Percentiles rank a stretch among this genome's conserved stretches.
Evolutionary conservation across 2,888 invertebrate genomes (phyloP).

Genomic region (Coremacera marginata): DNA sequence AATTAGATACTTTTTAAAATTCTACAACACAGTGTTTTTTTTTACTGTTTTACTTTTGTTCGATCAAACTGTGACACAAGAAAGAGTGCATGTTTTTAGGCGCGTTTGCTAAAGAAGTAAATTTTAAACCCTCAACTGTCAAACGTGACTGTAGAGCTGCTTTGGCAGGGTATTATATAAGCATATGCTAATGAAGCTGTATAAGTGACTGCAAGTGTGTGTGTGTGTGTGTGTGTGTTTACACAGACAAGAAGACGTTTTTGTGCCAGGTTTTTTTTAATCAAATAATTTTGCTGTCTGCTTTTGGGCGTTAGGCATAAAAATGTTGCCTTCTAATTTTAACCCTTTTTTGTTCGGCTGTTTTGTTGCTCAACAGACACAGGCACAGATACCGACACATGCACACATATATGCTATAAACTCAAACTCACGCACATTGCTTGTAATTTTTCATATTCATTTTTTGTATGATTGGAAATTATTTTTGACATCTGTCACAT

Average conservation of each 20-base stretch:
- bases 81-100: conserved; percentile 5
- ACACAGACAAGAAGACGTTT: conserved; percentile 33
- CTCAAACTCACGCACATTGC: neutral
- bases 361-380: neutral
- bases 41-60: conserved; percentile 10
- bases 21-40: conserved; percentile 43
- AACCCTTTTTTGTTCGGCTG: conserved; percentile 20
- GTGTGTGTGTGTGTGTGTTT: neutral
- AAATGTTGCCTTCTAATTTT: conserved; percentile 12
- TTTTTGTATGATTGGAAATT: conserved; percentile 41
- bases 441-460: conserved; percentile 37
- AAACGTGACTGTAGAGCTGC: conserved; percentile 46
- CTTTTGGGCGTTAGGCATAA: neutral
- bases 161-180: conserved; percentile 25
- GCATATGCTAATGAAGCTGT: conserved; percentile 45
- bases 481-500: conserved; percentile 35
- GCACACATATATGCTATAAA: neutral
- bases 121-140: conserved; percentile 42
- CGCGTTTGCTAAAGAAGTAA: neutral
- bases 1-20: conserved; percentile 50
- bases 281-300: conserved; percentile 43
- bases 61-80: neutral
- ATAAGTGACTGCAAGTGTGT: neutral
- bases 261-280: conserved; percentile 41
- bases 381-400: neutral